Percentiles rank a stretch among this genome's conserved stretches.
Evolutionary conservation across 2,797 vertebrate genomes (phyloP).

Genomic region (Falco rusticolus): DNA sequence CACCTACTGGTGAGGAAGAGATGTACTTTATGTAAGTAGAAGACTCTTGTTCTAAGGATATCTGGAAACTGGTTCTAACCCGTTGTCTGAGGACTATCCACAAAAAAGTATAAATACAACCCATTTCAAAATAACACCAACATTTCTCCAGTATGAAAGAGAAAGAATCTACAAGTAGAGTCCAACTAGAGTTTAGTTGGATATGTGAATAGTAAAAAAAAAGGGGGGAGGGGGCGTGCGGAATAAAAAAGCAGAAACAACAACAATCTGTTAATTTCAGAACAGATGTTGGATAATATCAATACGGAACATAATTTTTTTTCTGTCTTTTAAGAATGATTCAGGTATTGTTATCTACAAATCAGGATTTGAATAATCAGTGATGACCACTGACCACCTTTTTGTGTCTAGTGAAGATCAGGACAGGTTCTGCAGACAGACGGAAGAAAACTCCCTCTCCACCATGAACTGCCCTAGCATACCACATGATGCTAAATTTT

Average conservation of each 20-base stretch:
- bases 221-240: no score
- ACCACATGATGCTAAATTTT: neutral
- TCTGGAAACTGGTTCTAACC: neutral
- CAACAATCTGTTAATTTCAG: neutral
- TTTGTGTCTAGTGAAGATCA: neutral
- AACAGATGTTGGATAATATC: neutral
- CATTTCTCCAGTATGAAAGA: neutral
- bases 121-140: neutral
- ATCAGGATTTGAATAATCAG: neutral
- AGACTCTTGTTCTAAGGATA: neutral
- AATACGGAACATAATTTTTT: neutral
- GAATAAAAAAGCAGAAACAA: neutral
- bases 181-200: neutral
- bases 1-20: neutral
- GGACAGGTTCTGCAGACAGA: neutral
- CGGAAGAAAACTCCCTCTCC: neutral
- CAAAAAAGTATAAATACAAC: neutral
- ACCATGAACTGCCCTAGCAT: neutral
- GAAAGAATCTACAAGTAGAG: neutral
- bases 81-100: neutral
- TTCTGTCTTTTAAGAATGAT: neutral
- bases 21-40: neutral
- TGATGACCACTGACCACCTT: neutral
- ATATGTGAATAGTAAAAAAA: neutral
- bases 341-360: neutral